Conservation (phyloP, 2,888 invertebrate species). For the Ophion slaviceki region DNA sequence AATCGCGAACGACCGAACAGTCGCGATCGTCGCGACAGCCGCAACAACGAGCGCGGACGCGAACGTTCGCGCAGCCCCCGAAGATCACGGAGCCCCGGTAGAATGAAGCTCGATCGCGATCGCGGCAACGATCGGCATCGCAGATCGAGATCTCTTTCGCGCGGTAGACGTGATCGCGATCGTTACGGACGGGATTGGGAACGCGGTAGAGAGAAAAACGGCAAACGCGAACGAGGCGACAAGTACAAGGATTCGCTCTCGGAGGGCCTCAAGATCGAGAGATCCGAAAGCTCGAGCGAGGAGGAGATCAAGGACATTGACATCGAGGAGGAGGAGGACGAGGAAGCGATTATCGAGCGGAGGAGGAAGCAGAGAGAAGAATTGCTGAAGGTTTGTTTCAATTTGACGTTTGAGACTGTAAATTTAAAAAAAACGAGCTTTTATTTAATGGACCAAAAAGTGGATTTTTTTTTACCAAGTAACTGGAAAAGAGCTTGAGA, state of each 20-base stretch:
- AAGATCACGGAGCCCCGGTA: slow-evolving; percentile 80
- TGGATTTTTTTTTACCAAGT: too few relatives aligned
- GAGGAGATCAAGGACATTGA: slow-evolving; percentile 89
- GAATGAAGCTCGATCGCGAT: slow-evolving; percentile 74
- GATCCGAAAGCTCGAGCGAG: slow-evolving; percentile 88
- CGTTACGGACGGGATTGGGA: slow-evolving; percentile 81
- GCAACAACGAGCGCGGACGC: slow-evolving; percentile 77
- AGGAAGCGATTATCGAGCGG: slow-evolving; percentile 96
- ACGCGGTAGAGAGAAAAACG: slow-evolving; percentile 82
- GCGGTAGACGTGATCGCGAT: slow-evolving; percentile 79
- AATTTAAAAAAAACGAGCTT: too few relatives aligned
- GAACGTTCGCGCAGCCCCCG: slow-evolving; percentile 79
- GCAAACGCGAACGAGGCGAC: slow-evolving; percentile 84
- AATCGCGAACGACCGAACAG: slow-evolving; percentile 81
- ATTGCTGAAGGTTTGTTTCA: slow-evolving; percentile 89
- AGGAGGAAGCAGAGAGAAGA: slow-evolving; percentile 95
- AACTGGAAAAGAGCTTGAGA: too few relatives aligned
- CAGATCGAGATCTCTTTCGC: slow-evolving; percentile 77
- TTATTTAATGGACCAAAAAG: too few relatives aligned
- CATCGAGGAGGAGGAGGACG: slow-evolving; percentile 95
- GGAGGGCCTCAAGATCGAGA: slow-evolving; percentile 89
- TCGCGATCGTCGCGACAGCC: slow-evolving; percentile 79
- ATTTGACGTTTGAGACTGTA: not conserved
- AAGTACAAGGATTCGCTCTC: slow-evolving; percentile 90
- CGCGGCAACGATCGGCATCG: slow-evolving; percentile 78